Conservation (phyloP, 2,113 vertebrate genomes). For the Chaetodon trifascialis region DNA sequence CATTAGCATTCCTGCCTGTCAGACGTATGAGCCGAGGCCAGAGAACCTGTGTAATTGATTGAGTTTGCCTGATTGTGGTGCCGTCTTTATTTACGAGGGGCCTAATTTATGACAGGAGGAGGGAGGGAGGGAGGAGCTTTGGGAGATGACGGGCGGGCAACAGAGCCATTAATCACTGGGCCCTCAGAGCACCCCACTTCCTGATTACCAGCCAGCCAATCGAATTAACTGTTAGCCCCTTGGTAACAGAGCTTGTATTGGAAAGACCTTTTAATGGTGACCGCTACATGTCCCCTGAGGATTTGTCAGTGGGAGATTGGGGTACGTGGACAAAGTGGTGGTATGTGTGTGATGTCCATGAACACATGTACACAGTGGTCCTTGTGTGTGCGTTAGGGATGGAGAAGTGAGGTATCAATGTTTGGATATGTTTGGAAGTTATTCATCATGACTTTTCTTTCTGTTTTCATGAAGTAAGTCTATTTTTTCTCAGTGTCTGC, state of each 20-base stretch:
- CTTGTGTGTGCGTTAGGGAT: slow-evolving; percentile 42
- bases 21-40: slow-evolving; percentile 85
- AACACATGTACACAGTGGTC: slow-evolving; percentile 39
- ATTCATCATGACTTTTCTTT: neutral
- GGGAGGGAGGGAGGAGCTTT: slow-evolving; percentile 89
- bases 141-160: slow-evolving; percentile 87
- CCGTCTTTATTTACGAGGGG: slow-evolving; percentile 98
- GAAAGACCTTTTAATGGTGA: slow-evolving; percentile 98
- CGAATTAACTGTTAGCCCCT: slow-evolving; percentile 95
- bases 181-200: slow-evolving; percentile 86
- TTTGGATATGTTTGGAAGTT: slow-evolving; percentile 27
- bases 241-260: slow-evolving; percentile 92
- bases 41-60: slow-evolving; percentile 91
- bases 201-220: slow-evolving; percentile 97
- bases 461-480: neutral
- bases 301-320: slow-evolving; percentile 61
- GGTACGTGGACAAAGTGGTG: slow-evolving; percentile 83
- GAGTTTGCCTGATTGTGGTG: slow-evolving; percentile 95
- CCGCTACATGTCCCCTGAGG: slow-evolving; percentile 90
- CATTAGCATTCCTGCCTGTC: slow-evolving; percentile 87
- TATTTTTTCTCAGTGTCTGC: slow-evolving; percentile 14
- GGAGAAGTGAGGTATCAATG: neutral
- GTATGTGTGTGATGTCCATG: slow-evolving; percentile 81
- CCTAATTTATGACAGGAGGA: slow-evolving; percentile 96
- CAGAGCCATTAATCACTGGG: slow-evolving; percentile 94